Percentiles rank a stretch among this genome's conserved stretches.
phyloP scores from a whole-genome alignment of 2,888 invertebrate genomes.

The Meliscaeva auricollis region DNA sequence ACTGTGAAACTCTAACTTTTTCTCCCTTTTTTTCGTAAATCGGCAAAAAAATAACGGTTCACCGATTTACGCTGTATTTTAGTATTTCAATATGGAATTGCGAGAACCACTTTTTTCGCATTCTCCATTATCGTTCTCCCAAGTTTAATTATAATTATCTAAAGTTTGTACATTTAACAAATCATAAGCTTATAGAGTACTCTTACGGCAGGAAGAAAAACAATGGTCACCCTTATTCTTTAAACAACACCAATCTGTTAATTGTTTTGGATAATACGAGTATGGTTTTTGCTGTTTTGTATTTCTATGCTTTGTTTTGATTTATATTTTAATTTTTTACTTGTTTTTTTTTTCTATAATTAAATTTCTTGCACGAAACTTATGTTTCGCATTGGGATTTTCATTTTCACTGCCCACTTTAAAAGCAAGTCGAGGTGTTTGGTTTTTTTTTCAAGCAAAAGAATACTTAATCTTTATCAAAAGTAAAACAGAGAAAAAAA shows the following conservation, averaged over 20 bases:
- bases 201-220: no score
- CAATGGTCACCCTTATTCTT: background rate
- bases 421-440: constrained; percentile 22
- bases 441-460: constrained; percentile 18
- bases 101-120: no score
- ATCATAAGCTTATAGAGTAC: no score
- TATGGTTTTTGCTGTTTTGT: background rate
- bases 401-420: constrained; percentile 44
- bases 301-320: background rate
- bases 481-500: constrained; percentile 3
- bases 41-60: no score
- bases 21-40: no score
- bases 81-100: no score
- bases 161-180: no score
- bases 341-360: background rate
- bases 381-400: constrained; percentile 51
- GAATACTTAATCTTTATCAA: constrained; percentile 48
- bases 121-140: no score
- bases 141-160: no score
- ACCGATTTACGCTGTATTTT: no score
- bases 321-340: constrained; percentile 2
- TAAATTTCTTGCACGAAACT: constrained; percentile 36
- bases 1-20: no score
- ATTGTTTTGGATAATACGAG: constrained; percentile 28
- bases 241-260: constrained; percentile 4